Evolutionary conservation across 2,888 invertebrate genomes (phyloP).

Genomic region (Chelonus formosanus): DNA sequence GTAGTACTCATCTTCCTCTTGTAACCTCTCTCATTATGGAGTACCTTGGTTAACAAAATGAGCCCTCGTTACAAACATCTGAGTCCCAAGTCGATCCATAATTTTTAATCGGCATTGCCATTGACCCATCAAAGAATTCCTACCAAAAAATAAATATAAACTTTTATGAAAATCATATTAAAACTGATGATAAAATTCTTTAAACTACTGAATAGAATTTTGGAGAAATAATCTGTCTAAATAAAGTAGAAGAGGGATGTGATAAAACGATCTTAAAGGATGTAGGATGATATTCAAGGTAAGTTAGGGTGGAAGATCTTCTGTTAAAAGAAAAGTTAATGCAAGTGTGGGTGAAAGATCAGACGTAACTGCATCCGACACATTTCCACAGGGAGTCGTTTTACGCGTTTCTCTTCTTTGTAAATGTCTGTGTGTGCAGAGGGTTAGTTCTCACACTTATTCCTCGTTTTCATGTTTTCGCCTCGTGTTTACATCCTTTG

Average conservation of each 20-base stretch:
- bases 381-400: slow-evolving; percentile 25
- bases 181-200: not conserved
- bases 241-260: not conserved
- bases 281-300: not conserved
- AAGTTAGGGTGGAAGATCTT: not conserved
- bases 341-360: not conserved
- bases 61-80: slow-evolving; percentile 41
- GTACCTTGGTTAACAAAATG: slow-evolving; percentile 39
- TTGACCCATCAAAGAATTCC: slow-evolving; percentile 3
- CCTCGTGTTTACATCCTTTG: slow-evolving; percentile 27
- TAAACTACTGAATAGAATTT: not conserved
- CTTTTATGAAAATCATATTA: not conserved
- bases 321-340: slow-evolving; percentile 4
- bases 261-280: not conserved
- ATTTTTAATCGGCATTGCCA: slow-evolving; percentile 15
- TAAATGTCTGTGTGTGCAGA: not conserved
- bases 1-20: slow-evolving; percentile 36
- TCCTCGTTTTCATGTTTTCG: slow-evolving; percentile 10
- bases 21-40: slow-evolving; percentile 38
- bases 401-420: slow-evolving; percentile 11
- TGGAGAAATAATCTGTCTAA: not conserved
- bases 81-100: slow-evolving; percentile 21
- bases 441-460: slow-evolving; percentile 20
- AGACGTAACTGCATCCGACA: slow-evolving; percentile 8
- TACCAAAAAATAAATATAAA: not conserved